phyloP scores from a whole-genome alignment of 2,797 vertebrate species.

The Pachyuromys duprasi region DNA sequence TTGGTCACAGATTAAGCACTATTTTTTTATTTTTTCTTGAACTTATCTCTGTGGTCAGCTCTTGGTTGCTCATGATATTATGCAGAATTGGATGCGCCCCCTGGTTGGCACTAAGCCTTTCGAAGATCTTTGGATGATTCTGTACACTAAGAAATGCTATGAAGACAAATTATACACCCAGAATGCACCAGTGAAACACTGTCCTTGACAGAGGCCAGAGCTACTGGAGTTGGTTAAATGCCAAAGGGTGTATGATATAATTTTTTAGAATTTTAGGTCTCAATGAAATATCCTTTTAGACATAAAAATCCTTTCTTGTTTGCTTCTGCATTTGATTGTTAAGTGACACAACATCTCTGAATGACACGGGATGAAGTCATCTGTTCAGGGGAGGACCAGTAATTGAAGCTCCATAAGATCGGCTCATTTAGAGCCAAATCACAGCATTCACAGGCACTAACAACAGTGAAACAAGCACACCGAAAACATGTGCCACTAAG shows the following conservation, averaged over 20 bases:
- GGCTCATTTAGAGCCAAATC: neutral
- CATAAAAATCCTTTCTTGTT: conserved; percentile 59
- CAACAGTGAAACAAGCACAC: neutral
- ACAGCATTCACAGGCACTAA: neutral
- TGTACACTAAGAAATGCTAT: neutral
- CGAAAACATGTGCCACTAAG: neutral
- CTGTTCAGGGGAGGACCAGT: neutral
- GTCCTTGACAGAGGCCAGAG: conserved; percentile 44
- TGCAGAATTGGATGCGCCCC: neutral
- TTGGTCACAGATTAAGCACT: conserved; percentile 19
- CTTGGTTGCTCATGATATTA: neutral
- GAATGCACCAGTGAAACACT: conserved; percentile 9
- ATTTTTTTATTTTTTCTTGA: conserved; percentile 44
- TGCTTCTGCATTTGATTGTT: conserved; percentile 17
- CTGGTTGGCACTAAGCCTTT: conserved; percentile 19
- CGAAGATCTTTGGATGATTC: neutral
- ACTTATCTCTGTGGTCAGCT: conserved; percentile 5
- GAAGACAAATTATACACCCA: conserved; percentile 48
- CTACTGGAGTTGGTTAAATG: neutral
- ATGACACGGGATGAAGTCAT: neutral
- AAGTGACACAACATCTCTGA: conserved; percentile 21
- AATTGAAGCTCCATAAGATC: neutral
- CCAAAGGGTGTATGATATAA: conserved; percentile 24
- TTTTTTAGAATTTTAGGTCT: conserved; percentile 16
- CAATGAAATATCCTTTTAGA: conserved; percentile 47